A percentile compares a stretch with the other conserved stretches of the same genome.
phyloP scores from a whole-genome alignment of 2,797 vertebrate genomes.

The Enteromius viviparus region DNA sequence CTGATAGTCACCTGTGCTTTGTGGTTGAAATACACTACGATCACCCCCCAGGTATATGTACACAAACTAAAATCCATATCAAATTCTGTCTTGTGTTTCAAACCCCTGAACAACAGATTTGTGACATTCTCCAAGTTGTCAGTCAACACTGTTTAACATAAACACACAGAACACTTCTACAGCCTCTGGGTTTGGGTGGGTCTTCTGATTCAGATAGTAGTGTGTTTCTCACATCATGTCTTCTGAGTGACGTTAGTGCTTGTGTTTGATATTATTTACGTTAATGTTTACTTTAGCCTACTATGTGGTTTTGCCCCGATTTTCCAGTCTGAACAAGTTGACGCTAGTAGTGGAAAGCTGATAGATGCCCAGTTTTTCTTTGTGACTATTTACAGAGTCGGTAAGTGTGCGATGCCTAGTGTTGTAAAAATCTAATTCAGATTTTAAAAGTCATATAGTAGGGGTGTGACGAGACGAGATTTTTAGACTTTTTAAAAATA shows the following conservation, averaged over 20 bases:
- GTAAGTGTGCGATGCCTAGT: too few relatives aligned
- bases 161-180: neutral
- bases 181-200: neutral
- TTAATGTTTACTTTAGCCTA: neutral
- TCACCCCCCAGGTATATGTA: neutral
- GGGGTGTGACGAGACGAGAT: too few relatives aligned
- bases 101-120: neutral
- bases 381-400: too few relatives aligned
- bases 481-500: too few relatives aligned
- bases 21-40: neutral
- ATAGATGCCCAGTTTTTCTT: too few relatives aligned
- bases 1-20: too few relatives aligned
- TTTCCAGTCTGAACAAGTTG: too few relatives aligned
- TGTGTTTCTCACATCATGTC: neutral
- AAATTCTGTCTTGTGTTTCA: neutral
- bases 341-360: too few relatives aligned
- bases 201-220: neutral
- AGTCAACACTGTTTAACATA: neutral
- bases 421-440: too few relatives aligned
- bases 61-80: neutral
- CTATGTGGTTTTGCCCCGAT: too few relatives aligned
- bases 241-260: neutral
- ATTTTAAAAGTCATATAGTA: too few relatives aligned
- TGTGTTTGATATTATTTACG: neutral
- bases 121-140: neutral